Conservation (phyloP, 1,140 invertebrate genomes). For the Bombyx mandarina region DNA sequence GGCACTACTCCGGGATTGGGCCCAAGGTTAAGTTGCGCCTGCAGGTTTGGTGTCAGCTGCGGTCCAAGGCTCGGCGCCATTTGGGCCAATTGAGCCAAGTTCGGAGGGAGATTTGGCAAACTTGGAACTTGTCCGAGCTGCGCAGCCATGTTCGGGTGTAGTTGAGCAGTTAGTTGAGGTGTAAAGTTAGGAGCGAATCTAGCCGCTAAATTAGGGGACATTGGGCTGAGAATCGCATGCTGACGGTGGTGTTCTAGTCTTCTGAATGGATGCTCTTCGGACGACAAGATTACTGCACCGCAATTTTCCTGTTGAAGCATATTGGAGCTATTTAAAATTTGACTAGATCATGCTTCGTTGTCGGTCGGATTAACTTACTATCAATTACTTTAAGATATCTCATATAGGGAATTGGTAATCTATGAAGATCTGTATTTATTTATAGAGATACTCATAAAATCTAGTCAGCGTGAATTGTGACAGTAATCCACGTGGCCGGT, state of each 20-base stretch:
- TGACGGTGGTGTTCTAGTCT: slow-evolving; percentile 92
- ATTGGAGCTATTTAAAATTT: too few relatives aligned
- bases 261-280: slow-evolving; percentile 85
- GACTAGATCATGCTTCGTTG: too few relatives aligned
- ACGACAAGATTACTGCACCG: slow-evolving; percentile 84
- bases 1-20: slow-evolving; percentile 45
- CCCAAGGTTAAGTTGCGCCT: slow-evolving; percentile 56
- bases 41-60: slow-evolving; percentile 51
- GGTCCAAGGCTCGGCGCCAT: slow-evolving; percentile 69
- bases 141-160: slow-evolving; percentile 61
- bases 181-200: slow-evolving; percentile 63
- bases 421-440: too few relatives aligned
- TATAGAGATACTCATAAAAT: too few relatives aligned
- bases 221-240: slow-evolving; percentile 76
- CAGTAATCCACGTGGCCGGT: too few relatives aligned
- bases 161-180: slow-evolving; percentile 53
- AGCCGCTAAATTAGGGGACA: slow-evolving; percentile 73
- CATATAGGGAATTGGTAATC: too few relatives aligned
- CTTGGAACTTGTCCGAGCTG: slow-evolving; percentile 57
- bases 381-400: too few relatives aligned
- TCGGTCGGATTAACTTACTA: too few relatives aligned
- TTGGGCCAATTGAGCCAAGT: slow-evolving; percentile 59
- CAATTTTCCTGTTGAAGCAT: slow-evolving; percentile 80
- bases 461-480: too few relatives aligned
- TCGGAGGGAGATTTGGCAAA: slow-evolving; percentile 51